These are phyloP conservation scores for Speoplatyrhinus poulsoni DNA, from an alignment of 2,113 vertebrate genomes.

Conservation along the genomic window DNA sequence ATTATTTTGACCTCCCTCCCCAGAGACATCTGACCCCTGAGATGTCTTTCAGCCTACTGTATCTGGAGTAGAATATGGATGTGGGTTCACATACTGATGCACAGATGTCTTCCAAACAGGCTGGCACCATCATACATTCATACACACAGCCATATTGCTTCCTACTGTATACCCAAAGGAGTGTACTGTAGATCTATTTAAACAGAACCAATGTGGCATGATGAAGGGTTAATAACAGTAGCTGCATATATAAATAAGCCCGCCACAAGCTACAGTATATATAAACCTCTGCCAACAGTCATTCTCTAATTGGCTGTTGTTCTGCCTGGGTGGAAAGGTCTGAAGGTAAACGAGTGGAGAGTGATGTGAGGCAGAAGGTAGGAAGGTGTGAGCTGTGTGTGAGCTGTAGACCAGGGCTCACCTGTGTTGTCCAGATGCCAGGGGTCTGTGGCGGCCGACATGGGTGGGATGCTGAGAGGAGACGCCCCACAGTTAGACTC, in stretches of 20 bases:
- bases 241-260: not conserved
- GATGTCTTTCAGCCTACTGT: too few species aligned
- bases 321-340: constrained; percentile 2
- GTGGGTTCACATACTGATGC: too few species aligned
- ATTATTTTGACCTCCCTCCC: too few species aligned
- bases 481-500: constrained; percentile 97
- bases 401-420: constrained; percentile 10
- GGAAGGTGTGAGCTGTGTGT: not conserved
- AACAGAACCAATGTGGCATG: constrained; percentile 15
- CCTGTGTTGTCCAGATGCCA: constrained; percentile 61
- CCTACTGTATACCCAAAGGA: not conserved
- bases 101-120: too few species aligned
- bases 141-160: too few species aligned
- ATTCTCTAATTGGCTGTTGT: constrained; percentile 22
- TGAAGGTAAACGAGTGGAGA: constrained; percentile 8
- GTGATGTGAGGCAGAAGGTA: not conserved
- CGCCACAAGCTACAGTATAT: not conserved
- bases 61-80: too few species aligned
- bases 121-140: too few species aligned
- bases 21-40: too few species aligned
- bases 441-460: constrained; percentile 94
- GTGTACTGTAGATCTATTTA: constrained; percentile 2
- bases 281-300: constrained; percentile 1
- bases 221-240: constrained; percentile 15
- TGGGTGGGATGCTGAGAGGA: constrained; percentile 93